Conservation (phyloP, 1,140 invertebrate genomes). For the Babylonia areolata region DNA sequence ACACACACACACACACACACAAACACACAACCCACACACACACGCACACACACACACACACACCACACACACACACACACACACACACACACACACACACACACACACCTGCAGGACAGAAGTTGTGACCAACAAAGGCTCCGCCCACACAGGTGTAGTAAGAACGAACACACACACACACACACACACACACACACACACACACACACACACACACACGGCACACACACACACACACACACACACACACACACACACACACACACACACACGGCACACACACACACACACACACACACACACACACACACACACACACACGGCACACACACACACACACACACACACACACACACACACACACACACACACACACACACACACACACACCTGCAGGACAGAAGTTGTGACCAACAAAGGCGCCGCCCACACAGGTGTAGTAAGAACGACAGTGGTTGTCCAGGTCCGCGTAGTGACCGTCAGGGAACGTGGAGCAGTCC, state of each 20-base stretch:
- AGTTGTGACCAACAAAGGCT: constrained; percentile 54
- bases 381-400: constrained; percentile 44
- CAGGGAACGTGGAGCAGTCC: constrained; percentile 45
- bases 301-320: constrained; percentile 6
- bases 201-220: too few relatives aligned
- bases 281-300: too few relatives aligned
- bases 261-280: not conserved
- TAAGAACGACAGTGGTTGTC: constrained; percentile 45
- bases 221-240: constrained; percentile 1
- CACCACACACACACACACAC: not conserved
- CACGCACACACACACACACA: not conserved
- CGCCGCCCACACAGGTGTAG: constrained; percentile 50
- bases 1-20: constrained; percentile 17
- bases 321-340: constrained; percentile 21
- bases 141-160: constrained; percentile 55
- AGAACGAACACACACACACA: too few relatives aligned
- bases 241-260: constrained; percentile 17
- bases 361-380: constrained; percentile 6
- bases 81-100: constrained; percentile 12
- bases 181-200: not conserved
- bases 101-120: constrained; percentile 45
- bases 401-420: constrained; percentile 55
- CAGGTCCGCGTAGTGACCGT: constrained; percentile 49
- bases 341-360: not conserved
- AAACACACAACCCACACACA: not conserved